Percentiles rank a stretch among this genome's conserved stretches.
phyloP scores from a whole-genome alignment of 2,888 invertebrate genomes.

The Pediacus dermestoides region DNA sequence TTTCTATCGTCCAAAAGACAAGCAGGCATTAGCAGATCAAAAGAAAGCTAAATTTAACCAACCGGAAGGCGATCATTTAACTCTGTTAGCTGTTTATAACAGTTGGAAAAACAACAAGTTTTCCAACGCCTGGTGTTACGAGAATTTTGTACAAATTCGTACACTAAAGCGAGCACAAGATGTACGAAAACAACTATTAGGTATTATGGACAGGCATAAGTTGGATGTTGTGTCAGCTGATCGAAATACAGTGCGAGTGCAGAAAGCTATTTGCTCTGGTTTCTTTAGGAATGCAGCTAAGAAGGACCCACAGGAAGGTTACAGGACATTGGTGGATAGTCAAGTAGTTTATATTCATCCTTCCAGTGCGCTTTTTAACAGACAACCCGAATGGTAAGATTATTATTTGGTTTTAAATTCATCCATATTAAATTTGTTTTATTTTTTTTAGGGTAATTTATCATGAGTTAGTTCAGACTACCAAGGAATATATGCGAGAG shows the following conservation, averaged over 20 bases:
- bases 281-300: conserved; percentile 99
- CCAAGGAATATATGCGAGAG: conserved; percentile 99
- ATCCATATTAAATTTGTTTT: conserved; percentile 4
- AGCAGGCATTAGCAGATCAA: conserved; percentile 95
- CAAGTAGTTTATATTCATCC: conserved; percentile 99
- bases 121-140: conserved; percentile 99
- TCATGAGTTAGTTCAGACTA: conserved; percentile 97
- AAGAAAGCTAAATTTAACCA: conserved; percentile 99
- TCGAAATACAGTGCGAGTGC: conserved; percentile 90
- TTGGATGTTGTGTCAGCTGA: conserved; percentile 95
- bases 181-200: conserved; percentile 93
- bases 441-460: conserved; percentile 83
- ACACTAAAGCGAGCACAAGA: conserved; percentile 97
- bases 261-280: conserved; percentile 97
- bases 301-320: conserved; percentile 98
- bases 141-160: conserved; percentile 97
- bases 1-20: conserved; percentile 92
- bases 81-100: conserved; percentile 96
- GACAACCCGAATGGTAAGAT: conserved; percentile 94
- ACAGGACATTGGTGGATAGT: conserved; percentile 94
- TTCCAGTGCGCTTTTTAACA: conserved; percentile 93
- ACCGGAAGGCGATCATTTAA: conserved; percentile 96
- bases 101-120: conserved; percentile 99
- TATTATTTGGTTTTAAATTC: conserved; percentile 1
- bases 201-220: conserved; percentile 97